phyloP scores from a whole-genome alignment of 1,140 invertebrate species.

The Heliconius hewitsoni region DNA sequence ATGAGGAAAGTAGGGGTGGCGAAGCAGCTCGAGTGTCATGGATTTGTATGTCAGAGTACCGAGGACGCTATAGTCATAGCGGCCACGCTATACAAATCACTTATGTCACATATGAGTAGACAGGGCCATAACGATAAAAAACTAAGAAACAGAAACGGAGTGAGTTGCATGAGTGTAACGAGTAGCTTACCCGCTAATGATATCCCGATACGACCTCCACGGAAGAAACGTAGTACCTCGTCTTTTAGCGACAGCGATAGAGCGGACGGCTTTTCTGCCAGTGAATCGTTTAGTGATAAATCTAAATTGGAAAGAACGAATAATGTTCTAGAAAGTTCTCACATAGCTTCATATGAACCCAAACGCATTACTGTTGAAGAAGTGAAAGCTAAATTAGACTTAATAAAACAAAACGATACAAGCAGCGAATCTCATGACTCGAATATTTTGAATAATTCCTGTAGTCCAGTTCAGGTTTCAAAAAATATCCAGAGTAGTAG shows the following conservation, averaged over 20 bases:
- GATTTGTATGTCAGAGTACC: constrained; percentile 92
- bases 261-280: constrained; percentile 69
- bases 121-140: constrained; percentile 76
- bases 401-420: constrained; percentile 70
- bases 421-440: constrained; percentile 68
- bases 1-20: constrained; percentile 91
- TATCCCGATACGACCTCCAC: constrained; percentile 81
- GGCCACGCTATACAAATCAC: constrained; percentile 92
- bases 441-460: constrained; percentile 62
- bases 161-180: constrained; percentile 86
- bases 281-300: constrained; percentile 66
- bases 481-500: constrained; percentile 63
- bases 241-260: constrained; percentile 83
- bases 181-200: constrained; percentile 80
- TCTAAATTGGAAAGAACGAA: constrained; percentile 54
- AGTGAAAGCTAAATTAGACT: constrained; percentile 82
- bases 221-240: constrained; percentile 83
- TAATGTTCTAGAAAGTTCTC: constrained; percentile 39
- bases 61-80: constrained; percentile 95
- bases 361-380: constrained; percentile 80
- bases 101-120: constrained; percentile 89
- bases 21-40: constrained; percentile 93
- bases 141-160: constrained; percentile 85
- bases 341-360: constrained; percentile 59
- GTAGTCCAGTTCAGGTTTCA: constrained; percentile 47